A percentile compares a stretch with the other conserved stretches of the same genome.
Conservation (phyloP, 2,888 invertebrate genomes). For the Agapostemon virescens region DNA sequence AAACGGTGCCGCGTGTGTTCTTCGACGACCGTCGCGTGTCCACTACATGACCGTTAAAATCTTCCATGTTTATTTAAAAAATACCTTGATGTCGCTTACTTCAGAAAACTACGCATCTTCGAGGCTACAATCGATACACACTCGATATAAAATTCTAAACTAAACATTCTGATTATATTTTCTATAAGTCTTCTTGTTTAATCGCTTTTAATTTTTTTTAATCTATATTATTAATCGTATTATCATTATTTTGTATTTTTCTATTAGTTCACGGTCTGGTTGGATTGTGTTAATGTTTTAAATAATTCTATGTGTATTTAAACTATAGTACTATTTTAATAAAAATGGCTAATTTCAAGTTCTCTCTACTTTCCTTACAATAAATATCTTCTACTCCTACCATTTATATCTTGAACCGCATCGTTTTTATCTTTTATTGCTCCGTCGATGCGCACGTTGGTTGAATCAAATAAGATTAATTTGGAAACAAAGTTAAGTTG, state of each 20-base stretch:
- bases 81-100: background rate
- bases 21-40: conserved; percentile 36
- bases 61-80: conserved; percentile 6
- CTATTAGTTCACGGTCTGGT: background rate
- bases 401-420: no score
- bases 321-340: background rate
- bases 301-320: no score
- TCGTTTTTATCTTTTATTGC: no score
- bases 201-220: background rate
- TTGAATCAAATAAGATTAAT: no score
- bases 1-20: conserved; percentile 52
- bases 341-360: background rate
- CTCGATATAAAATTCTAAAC: background rate
- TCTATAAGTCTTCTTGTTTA: background rate
- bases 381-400: background rate
- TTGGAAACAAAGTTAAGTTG: background rate
- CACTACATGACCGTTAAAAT: conserved; percentile 1
- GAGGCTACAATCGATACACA: background rate
- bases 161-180: background rate
- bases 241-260: background rate
- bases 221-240: background rate
- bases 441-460: background rate
- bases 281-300: background rate
- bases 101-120: background rate
- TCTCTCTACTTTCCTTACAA: background rate